Base-by-base conservation (phyloP, 2,113 vertebrate genomes). In the Potamarius usumacintae region DNA sequence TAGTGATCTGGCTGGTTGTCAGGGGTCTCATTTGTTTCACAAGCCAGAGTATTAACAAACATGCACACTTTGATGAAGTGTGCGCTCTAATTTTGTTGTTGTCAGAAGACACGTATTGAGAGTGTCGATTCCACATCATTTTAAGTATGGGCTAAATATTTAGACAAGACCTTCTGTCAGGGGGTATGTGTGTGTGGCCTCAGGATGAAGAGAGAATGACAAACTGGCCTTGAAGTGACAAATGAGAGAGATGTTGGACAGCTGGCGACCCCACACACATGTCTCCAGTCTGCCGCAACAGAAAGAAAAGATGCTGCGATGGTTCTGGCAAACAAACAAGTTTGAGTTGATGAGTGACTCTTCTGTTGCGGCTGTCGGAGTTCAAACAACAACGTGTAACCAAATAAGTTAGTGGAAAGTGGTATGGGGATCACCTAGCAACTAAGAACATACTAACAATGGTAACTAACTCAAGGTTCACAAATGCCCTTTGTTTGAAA, bases 131-230 rank as follows among this genome's bases (percentile, higher is more conserved):
- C 86, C 69, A 86, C 85, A 88, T 87, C 74, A 79, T 85, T 88
- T 90, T 76, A 67, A 87, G 77, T 86, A 79, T 48, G 76, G 62
- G 55, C 79, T 90, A 90, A 90, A 90, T 89, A 90, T 92, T 90
- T 92, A 83, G 88, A 90, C 91, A 89, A 84, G 82, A 74, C 84
- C 82, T 87, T 90, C 85, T 90, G 89, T 87, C 62, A 34, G 69
- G 58, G 76, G 58, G n/a, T 83, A 27, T n/a, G 71, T 84, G 77
- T 83, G 76, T 76, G 63, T 86, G 57, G 72, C 60, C 77, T 17
- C 82, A 50, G 86, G 65, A 20, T 25, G 53, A 82, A 77, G 81
- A 81, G 67, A 90, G 84, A 89, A 86, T 20, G 82, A 79, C 88
- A 85, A 84, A 84, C 85, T 57, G 69, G 77, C 71, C 76, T 82